A percentile compares a stretch with the other conserved stretches of the same genome.
phyloP scores from a whole-genome alignment of 2,888 invertebrate genomes.

The Disparrhopalites patrizii region DNA sequence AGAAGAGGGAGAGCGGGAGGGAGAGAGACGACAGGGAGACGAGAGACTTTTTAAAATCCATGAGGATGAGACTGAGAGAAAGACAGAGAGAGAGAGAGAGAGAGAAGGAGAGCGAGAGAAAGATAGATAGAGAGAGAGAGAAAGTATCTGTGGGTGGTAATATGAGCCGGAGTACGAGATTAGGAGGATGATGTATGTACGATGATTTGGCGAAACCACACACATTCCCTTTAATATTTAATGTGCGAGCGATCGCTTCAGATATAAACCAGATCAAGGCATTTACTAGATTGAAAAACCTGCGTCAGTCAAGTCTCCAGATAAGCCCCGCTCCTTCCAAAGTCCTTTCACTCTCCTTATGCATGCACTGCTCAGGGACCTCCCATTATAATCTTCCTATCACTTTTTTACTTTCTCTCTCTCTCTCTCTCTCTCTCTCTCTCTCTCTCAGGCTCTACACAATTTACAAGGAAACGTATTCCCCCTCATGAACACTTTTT shows the following conservation, averaged over 20 bases:
- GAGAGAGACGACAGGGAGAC: neutral
- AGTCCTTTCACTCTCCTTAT: neutral
- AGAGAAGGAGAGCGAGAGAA: neutral
- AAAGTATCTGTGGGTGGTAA: conserved; percentile 3
- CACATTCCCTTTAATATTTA: conserved; percentile 47
- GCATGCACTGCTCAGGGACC: neutral
- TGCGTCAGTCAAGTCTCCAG: conserved; percentile 22
- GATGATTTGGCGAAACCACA: conserved; percentile 48
- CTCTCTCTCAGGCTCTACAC: too few relatives aligned
- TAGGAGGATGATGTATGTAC: conserved; percentile 47
- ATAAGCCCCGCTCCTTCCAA: neutral
- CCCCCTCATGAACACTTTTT: too few relatives aligned
- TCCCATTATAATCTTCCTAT: neutral
- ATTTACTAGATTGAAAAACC: conserved; percentile 49
- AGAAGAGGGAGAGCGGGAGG: neutral
- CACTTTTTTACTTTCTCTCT: neutral
- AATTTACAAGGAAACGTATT: neutral
- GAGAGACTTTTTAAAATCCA: neutral
- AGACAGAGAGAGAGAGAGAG: neutral
- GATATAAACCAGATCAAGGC: conserved; percentile 49
- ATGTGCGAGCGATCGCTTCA: conserved; percentile 47
- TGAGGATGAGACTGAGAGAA: neutral
- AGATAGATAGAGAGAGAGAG: neutral
- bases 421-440: neutral
- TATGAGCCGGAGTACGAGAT: conserved; percentile 33